Evolutionary conservation across 1,140 invertebrate species (phyloP), one percentile per base, ranked within the genome.

Genomic region (Heterodera carotae): DNA sequence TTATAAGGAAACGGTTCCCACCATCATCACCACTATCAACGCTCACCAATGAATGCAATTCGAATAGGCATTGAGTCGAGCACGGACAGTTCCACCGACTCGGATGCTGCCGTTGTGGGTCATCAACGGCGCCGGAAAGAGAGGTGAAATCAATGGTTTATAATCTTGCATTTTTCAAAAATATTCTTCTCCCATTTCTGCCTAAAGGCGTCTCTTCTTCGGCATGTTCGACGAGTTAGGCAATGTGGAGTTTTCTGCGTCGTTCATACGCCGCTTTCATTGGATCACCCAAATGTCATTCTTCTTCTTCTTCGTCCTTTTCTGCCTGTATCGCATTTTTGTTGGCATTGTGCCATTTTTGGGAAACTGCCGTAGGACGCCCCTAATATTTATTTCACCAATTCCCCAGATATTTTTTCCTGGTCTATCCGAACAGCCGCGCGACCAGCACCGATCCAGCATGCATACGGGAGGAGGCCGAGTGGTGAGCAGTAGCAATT

Each of bases 211-310:
- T 53, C 53, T 53, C 36, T 81, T 81, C n/a, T 62, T 59, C 36
- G 78, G 77, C 64, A 53, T 53, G 48, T 80, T 81, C 43, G 67
- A 79, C 34, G 25, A 76, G 68, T 67, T 81, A 39, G 70, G 62
- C 25, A 48, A 79, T 31, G 67, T 81, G 33, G 62, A 84, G 39
- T 85, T 86, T 59, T 81, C 84, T n/a, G 34, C 67, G 25, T 69
- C 76, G 29, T 83, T 83, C 62, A 76, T 87, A 78, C 78, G 81
- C 22, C 81, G 86, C 59, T 86, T 86, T 76, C 86, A 87, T 75
- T 86, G 86, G n/a, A 12, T 48, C 59, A 62, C 85, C 73, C 76
- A 86, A 85, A 87, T 86, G 86, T 56, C 77, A 10, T 86, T 86
- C 75, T 86, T 86, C 79, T 86, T 87, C 71, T 84, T 84, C 56